These are phyloP conservation scores for Andrena trimmerana DNA, from an alignment of 2,888 invertebrate genomes.

Conservation along the genomic window DNA sequence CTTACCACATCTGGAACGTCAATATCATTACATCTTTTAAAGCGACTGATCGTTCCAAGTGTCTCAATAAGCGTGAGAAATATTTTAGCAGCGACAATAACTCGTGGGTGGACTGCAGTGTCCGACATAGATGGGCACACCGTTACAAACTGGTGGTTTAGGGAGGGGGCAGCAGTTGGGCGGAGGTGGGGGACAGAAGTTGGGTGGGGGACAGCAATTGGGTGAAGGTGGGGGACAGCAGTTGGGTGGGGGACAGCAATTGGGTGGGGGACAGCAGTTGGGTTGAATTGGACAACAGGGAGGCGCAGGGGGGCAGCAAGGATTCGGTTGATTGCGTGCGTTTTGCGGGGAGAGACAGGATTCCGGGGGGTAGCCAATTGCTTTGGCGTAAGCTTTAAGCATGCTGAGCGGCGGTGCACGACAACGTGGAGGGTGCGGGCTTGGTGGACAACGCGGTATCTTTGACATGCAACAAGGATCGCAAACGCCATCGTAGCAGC, in stretches of 20 bases:
- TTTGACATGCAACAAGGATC: conserved; percentile 75
- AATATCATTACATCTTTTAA: no score
- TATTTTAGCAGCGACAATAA: not conserved
- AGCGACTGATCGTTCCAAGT: no score
- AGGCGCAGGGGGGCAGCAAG: not conserved
- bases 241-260: not conserved
- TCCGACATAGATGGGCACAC: not conserved
- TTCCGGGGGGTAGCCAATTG: conserved; percentile 37
- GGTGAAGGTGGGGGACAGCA: no score
- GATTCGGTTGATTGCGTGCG: not conserved
- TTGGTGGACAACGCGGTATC: conserved; percentile 70
- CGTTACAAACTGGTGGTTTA: conserved; percentile 16
- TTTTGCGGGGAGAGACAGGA: conserved; percentile 40
- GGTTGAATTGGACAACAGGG: not conserved
- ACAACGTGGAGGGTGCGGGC: conserved; percentile 60
- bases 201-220: no score
- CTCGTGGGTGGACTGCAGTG: conserved; percentile 16
- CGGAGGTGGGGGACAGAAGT: no score
- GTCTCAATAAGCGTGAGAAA: not conserved
- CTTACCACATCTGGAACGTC: no score
- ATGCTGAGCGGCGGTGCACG: conserved; percentile 55
- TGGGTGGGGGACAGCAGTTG: not conserved
- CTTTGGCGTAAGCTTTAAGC: conserved; percentile 31
- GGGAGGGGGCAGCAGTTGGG: no score
- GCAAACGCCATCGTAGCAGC: conserved; percentile 68